Base-by-base conservation (phyloP, 2,888 invertebrate genomes). In the Drosophila birchii region DNA sequence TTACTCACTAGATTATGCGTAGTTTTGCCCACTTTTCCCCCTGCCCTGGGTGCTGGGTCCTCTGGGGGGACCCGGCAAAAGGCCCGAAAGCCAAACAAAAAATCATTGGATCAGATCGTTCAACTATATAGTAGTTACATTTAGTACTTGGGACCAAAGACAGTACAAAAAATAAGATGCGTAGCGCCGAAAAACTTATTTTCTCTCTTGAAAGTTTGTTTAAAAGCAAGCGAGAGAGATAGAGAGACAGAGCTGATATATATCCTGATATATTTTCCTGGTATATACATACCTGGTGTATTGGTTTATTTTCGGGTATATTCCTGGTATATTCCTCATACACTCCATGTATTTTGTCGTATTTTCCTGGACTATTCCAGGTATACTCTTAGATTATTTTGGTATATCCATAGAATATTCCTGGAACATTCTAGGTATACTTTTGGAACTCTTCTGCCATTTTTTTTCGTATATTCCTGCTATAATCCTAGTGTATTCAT, bases 1-100 rank as follows among this genome's bases (percentile, higher is more conserved):
- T 68, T 72, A 80, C 66, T 60, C 47, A 60, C 80, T 87, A 78
- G 77, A 75, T 76, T 82, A 80, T 85, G 86, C 87, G 81, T 87
- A 82, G 76, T 85, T 87, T 80, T 86, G 77, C 77, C 86, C 75
- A 85, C 75, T 76, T 75, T 76, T 76, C 71, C 72, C 72, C 67
- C 45, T 23, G 23, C 59, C 66, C 51, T 29, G 39, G 41, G 16
- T 36, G 34, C 34, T 14, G 14, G 12, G 7, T 23, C 47, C 45
- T 26, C 26, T 9, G 16, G 29, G 29, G 26, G 16, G 45, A 45
- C 23, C 45, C 45, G 7, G 45, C 26, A 56, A 47, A 58, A 39
- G 26, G 38, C 63, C 72, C 47, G 43, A 58, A 54, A 55, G 55
- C 63, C 54, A 23, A 36, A 56, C 8, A 45, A 34, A 16, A 60